Evolutionary conservation across 2,797 vertebrate genomes (phyloP).

Genomic region (Avahi laniger): DNA sequence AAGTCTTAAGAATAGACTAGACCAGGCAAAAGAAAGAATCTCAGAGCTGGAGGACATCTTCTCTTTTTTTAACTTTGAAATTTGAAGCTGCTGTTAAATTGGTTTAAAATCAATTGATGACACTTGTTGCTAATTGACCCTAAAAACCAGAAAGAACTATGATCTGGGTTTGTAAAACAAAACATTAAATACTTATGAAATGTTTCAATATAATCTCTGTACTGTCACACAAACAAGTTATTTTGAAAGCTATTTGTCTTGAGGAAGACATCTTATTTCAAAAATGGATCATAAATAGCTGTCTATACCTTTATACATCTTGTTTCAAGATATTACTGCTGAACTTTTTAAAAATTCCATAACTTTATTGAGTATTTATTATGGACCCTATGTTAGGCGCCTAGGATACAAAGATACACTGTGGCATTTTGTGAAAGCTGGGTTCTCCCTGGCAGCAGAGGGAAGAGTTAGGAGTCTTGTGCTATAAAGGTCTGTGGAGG

Average conservation of each 20-base stretch:
- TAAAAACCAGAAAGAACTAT: neutral
- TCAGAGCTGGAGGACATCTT: too few relatives aligned
- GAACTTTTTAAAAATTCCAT: neutral
- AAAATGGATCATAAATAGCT: neutral
- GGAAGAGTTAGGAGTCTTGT: neutral
- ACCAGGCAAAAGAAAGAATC: too few relatives aligned
- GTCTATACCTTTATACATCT: neutral
- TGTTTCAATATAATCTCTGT: neutral
- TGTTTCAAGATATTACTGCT: slow-evolving; percentile 4
- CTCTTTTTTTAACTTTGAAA: slow-evolving; percentile 57
- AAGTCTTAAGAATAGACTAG: too few relatives aligned
- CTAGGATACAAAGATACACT: neutral
- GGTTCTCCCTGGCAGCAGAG: neutral
- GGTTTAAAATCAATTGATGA: slow-evolving; percentile 65
- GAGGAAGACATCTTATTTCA: slow-evolving; percentile 24
- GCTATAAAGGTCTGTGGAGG: neutral
- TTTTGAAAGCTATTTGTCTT: slow-evolving; percentile 10
- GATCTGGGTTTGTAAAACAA: slow-evolving; percentile 69
- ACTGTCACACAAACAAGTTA: neutral
- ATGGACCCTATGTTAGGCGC: neutral
- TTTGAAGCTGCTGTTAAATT: slow-evolving; percentile 73
- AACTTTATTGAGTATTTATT: neutral
- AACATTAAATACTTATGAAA: slow-evolving; percentile 66
- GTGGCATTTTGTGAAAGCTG: neutral
- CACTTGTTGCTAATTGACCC: slow-evolving; percentile 44